These are phyloP conservation scores for Xestobium rufovillosum DNA, from an alignment of 2,888 invertebrate genomes.

Conservation along the genomic window DNA sequence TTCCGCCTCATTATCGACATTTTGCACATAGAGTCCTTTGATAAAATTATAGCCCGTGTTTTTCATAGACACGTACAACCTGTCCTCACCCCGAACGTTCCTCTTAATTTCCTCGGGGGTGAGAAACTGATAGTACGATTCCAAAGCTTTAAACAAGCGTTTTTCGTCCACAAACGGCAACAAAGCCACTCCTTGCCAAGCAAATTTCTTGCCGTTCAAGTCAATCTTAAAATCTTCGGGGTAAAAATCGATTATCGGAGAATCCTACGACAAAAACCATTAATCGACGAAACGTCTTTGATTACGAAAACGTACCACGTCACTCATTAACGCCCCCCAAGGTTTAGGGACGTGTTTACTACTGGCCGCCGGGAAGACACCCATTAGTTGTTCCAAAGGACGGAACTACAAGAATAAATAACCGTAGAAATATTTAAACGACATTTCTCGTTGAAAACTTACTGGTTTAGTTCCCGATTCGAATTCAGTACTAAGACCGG, in stretches of 20 bases:
- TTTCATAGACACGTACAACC: constrained; percentile 72
- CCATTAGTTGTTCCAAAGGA: constrained; percentile 98
- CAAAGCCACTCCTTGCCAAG: constrained; percentile 98
- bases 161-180: constrained; percentile 96
- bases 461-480: constrained; percentile 83
- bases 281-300: constrained; percentile 7
- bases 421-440: constrained; percentile 15
- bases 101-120: constrained; percentile 80
- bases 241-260: constrained; percentile 97
- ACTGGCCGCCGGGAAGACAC: constrained; percentile 98
- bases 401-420: constrained; percentile 63
- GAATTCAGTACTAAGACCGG: constrained; percentile 78
- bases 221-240: constrained; percentile 96
- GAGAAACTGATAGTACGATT: constrained; percentile 70
- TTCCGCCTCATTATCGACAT: constrained; percentile 45
- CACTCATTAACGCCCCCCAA: constrained; percentile 90
- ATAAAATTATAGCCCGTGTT: constrained; percentile 67
- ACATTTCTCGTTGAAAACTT: too few species aligned
- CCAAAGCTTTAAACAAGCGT: constrained; percentile 75
- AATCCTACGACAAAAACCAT: constrained; percentile 53
- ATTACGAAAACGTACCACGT: constrained; percentile 73
- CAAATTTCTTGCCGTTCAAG: constrained; percentile 98
- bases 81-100: constrained; percentile 82
- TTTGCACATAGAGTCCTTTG: constrained; percentile 59
- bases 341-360: constrained; percentile 86